Conservation (phyloP, 2,113 vertebrate genomes). For the Tragulus kanchil region DNA sequence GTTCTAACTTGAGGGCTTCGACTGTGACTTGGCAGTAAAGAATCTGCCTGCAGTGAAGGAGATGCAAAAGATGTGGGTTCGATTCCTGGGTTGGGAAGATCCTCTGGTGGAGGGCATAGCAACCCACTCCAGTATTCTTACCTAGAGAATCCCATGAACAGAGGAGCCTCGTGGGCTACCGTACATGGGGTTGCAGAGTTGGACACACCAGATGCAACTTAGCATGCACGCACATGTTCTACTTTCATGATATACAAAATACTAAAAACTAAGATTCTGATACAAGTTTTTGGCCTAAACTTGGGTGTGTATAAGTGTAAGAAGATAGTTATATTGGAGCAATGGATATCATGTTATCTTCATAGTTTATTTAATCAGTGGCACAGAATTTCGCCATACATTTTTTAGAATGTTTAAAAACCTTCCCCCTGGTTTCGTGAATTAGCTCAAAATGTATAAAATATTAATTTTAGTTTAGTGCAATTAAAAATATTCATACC, state of each 20-base stretch:
- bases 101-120: neutral
- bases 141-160: neutral
- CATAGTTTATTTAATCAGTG: neutral
- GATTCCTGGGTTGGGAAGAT: neutral
- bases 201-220: neutral
- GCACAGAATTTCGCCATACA: neutral
- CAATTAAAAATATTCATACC: constrained; percentile 51
- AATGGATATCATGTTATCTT: neutral
- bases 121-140: neutral
- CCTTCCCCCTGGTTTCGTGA: neutral
- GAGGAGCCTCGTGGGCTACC: neutral
- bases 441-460: neutral
- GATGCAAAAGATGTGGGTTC: neutral
- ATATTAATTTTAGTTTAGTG: neutral
- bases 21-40: neutral
- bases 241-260: neutral
- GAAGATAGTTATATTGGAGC: neutral
- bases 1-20: too few relatives aligned
- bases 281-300: neutral
- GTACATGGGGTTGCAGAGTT: neutral
- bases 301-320: neutral
- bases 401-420: constrained; percentile 8
- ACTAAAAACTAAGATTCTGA: neutral
- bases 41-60: neutral
- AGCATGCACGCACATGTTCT: rapidly evolving